A percentile compares a stretch with the other conserved stretches of the same genome.
phyloP scores from a whole-genome alignment of 2,797 vertebrate species.

The Coreius guichenoti region DNA sequence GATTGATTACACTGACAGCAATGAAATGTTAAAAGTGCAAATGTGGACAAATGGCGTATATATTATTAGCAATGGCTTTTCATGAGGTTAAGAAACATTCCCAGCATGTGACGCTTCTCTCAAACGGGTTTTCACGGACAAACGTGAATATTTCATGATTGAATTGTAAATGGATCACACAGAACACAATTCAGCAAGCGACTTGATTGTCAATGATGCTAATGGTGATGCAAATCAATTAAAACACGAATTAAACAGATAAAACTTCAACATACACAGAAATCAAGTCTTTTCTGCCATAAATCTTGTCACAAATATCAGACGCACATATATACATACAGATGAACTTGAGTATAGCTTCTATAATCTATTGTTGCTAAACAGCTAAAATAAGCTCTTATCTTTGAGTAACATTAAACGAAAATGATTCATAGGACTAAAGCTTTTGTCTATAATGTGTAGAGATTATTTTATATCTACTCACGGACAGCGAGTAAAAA shows the following conservation, averaged over 20 bases:
- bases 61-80: background rate
- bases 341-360: slow-evolving; percentile 7
- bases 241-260: background rate
- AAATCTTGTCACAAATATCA: slow-evolving; percentile 13
- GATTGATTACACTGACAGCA: slow-evolving; percentile 27
- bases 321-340: slow-evolving; percentile 37
- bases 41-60: background rate
- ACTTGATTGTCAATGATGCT: background rate
- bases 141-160: background rate
- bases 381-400: slow-evolving; percentile 41
- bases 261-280: slow-evolving; percentile 20
- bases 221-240: background rate
- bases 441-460: slow-evolving; percentile 11
- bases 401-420: slow-evolving; percentile 32
- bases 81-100: slow-evolving; percentile 12
- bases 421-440: slow-evolving; percentile 10
- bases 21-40: slow-evolving; percentile 45
- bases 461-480: slow-evolving; percentile 16
- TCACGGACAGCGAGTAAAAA: background rate
- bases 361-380: slow-evolving; percentile 38
- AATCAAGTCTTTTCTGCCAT: slow-evolving; percentile 10
- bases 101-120: background rate
- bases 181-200: slow-evolving; percentile 23
- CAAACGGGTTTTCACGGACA: background rate
- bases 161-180: background rate